Evolutionary conservation across 2,113 vertebrate genomes (phyloP), one percentile per base, ranked within the genome.

Genomic region (Dissostichus mawsoni): DNA sequence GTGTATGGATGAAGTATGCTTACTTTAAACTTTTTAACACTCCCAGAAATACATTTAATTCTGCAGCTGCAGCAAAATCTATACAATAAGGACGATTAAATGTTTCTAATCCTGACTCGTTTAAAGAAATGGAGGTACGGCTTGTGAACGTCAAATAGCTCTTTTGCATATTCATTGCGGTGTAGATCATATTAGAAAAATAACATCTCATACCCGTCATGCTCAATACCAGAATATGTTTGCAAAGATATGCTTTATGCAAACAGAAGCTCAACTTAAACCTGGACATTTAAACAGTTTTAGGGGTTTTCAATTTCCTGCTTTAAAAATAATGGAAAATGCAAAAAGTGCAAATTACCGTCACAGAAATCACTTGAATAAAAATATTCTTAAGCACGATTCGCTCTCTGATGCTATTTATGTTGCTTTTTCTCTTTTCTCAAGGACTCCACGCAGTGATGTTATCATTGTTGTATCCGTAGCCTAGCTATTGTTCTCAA

Each of bases 401-500:
- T 14, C 53, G 50, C 29, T 14, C 2, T 36, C 18, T 62, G 58
- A 58, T 74, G 20, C 5, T 53, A 4, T 67, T 63, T 78, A 52
- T 58, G 11, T 25, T 13, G n/a, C 17, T 47, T 63, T 70, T 56
- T 59, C 16, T 56, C 14, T 63, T 58, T 63, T n/a, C 44, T 65
- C 45, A 8, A 62, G 20, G 20, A n/a, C 62, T 62, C 45, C 13
- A 50, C 44, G 48, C 50, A 33, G 45, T 14, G 0, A 55, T 56
- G 23, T 63, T 36, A 62, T 80, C 17, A 67, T 80, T 55, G 69
- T 76, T 81, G 74, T 63, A 74, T 79, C 62, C 12, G 51, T 47
- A 58, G 61, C 52, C 65, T 33, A n/a, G n/a, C n/a, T n/a, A 41
- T 51, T 56, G 61, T 62, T 25, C 61, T 59, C 67, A 69, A 69